Conservation (phyloP, 1,140 invertebrate species). For the Neodiprion lecontei region DNA sequence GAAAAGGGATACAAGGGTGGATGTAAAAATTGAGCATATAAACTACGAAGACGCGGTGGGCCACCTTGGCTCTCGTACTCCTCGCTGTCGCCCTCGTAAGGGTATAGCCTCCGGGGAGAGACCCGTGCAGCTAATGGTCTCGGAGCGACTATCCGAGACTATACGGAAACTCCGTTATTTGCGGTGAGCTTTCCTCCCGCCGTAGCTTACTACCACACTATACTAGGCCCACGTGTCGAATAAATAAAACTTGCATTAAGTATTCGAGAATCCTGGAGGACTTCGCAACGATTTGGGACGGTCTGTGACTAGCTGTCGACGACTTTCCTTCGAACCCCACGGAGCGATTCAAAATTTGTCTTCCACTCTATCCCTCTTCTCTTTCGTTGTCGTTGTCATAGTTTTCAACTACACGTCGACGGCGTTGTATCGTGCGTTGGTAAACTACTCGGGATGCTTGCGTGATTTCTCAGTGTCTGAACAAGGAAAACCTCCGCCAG, state of each 20-base stretch:
- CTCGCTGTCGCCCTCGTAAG: slow-evolving; percentile 12
- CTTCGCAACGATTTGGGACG: background rate
- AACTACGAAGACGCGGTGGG: slow-evolving; percentile 1
- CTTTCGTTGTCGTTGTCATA: no score
- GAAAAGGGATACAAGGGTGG: background rate
- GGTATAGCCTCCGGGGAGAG: slow-evolving; percentile 23
- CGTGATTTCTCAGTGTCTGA: background rate
- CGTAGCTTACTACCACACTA: slow-evolving; percentile 12
- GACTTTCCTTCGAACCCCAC: no score
- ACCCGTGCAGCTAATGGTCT: slow-evolving; percentile 30
- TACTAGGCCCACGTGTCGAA: slow-evolving; percentile 31
- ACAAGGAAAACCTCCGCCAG: background rate
- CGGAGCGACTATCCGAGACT: slow-evolving; percentile 25
- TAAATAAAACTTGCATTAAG: slow-evolving; percentile 27
- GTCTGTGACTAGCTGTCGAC: background rate
- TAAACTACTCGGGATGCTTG: no score
- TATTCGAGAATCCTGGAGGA: background rate
- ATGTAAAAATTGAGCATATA: slow-evolving; percentile 8
- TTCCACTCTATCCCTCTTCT: background rate
- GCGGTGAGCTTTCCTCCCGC: slow-evolving; percentile 20
- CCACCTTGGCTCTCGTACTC: slow-evolving; percentile 1
- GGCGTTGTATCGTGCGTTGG: no score
- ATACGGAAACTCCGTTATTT: slow-evolving; percentile 30
- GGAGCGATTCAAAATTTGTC: no score
- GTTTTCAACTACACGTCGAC: no score